phyloP scores from a whole-genome alignment of 1,140 invertebrate species.

The Pygmarrhopalites habei region DNA sequence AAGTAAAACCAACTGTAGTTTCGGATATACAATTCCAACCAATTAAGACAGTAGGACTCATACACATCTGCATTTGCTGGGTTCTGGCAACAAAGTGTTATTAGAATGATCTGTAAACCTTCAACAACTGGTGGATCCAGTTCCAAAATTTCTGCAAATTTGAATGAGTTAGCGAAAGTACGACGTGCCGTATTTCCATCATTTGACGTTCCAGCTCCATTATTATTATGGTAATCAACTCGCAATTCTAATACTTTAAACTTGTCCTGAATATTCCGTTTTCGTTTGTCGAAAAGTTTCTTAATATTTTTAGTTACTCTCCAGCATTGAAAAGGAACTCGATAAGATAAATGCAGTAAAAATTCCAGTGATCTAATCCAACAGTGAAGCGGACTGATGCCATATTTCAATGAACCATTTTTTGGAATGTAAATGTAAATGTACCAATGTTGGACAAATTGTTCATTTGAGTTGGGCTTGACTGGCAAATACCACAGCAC shows the following conservation, averaged over 20 bases:
- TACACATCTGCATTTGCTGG: neutral
- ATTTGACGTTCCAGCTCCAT: slow-evolving; percentile 12
- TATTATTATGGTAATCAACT: slow-evolving; percentile 12
- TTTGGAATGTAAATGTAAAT: no score
- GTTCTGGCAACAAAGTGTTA: neutral
- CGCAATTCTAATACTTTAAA: slow-evolving; percentile 8
- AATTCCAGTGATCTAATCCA: no score
- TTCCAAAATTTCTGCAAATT: neutral
- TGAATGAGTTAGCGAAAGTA: neutral
- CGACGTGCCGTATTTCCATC: slow-evolving; percentile 18
- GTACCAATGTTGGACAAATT: no score
- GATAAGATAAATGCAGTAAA: no score
- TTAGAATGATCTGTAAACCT: neutral
- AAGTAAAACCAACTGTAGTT: neutral
- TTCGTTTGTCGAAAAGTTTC: neutral
- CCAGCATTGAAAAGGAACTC: no score
- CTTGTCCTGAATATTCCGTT: slow-evolving; percentile 7
- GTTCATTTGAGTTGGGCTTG: no score
- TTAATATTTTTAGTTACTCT: no score
- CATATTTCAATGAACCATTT: no score
- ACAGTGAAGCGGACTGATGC: no score
- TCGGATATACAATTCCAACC: neutral
- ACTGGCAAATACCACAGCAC: no score
- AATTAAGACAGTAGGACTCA: neutral
- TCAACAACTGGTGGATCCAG: neutral